phyloP scores from a whole-genome alignment of 1,140 invertebrate species.

The Cryptotermes secundus region DNA sequence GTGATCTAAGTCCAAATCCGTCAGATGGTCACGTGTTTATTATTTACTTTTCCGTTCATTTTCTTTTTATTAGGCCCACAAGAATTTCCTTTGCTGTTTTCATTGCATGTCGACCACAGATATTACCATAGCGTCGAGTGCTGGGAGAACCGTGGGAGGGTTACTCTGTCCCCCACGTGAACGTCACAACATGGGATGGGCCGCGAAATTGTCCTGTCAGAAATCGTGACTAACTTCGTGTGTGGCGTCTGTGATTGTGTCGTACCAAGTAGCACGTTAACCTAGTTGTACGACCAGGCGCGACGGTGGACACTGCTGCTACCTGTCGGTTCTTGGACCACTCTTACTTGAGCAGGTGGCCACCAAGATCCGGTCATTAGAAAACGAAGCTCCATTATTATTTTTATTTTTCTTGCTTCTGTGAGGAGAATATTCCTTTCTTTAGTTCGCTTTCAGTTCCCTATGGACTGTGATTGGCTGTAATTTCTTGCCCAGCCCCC shows the following conservation, averaged over 20 bases:
- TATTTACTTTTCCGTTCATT: too few relatives aligned
- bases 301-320: background rate
- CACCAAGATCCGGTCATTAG: constrained; percentile 1
- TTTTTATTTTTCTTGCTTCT: background rate
- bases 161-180: too few relatives aligned
- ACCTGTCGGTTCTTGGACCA: background rate
- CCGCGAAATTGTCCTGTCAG: too few relatives aligned
- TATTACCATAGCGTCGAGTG: too few relatives aligned
- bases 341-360: constrained; percentile 11
- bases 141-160: too few relatives aligned
- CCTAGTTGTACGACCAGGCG: constrained; percentile 11
- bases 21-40: too few relatives aligned
- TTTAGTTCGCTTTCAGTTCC: background rate
- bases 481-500: background rate
- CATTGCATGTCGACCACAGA: too few relatives aligned
- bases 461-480: background rate
- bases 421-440: background rate
- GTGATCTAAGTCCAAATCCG: too few relatives aligned
- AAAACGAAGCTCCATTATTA: background rate
- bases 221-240: too few relatives aligned
- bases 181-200: too few relatives aligned
- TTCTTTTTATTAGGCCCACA: too few relatives aligned
- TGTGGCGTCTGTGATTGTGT: background rate
- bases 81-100: too few relatives aligned
- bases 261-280: constrained; percentile 28